Evolutionary conservation across 2,797 vertebrate species (phyloP), one percentile per base, ranked within the genome.

Genomic region (Setipinna tenuifilis): DNA sequence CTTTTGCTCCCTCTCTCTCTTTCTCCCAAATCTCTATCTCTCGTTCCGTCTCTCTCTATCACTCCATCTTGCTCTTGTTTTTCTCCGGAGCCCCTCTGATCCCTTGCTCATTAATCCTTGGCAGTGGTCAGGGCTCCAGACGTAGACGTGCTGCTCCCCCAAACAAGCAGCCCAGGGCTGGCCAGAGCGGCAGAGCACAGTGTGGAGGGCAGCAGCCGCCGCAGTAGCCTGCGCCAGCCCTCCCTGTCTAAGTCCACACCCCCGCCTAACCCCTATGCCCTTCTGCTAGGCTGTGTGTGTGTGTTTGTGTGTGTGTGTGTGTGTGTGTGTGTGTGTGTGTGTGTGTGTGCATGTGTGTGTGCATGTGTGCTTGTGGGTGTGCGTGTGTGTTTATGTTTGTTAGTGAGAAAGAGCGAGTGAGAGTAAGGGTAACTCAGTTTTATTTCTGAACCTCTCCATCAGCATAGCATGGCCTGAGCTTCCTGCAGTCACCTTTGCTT

Each of bases 51-150:
- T 23, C 16, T 78, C 71, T 9, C 1, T 25, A 17, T 78, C 71
- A 0, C 35, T 41, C 71, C 35, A 21, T 21, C 35, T 31, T 21
- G 31, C 71, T 78, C 71, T 54, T 78, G 65, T 41, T 23, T 7
- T 44, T 14, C n/a, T 83, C 71, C 85, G 65, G 68, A 17, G 85
- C 86, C 89, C 85, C 84, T 59, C 25, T 71, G 58, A 84, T 23
- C 87, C 86, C 82, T 62, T 85, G 41, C 58, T 85, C 90, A 91
- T 92, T 89, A 90, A 92, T 91, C 89, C 81, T 84, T 68, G 16
- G 83, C 82, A 85, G 86, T 90, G 92, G 88, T 89, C 28, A 71
- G 65, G 65, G 65, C 65, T 35, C 65, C 65, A 83, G 81, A 83
- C 82, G 82, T 81, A 75, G 84, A 82, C 87, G 85, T 86, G 81